These are phyloP conservation scores for Luperina testacea DNA, from an alignment of 2,888 invertebrate genomes.

Conservation along the genomic window DNA sequence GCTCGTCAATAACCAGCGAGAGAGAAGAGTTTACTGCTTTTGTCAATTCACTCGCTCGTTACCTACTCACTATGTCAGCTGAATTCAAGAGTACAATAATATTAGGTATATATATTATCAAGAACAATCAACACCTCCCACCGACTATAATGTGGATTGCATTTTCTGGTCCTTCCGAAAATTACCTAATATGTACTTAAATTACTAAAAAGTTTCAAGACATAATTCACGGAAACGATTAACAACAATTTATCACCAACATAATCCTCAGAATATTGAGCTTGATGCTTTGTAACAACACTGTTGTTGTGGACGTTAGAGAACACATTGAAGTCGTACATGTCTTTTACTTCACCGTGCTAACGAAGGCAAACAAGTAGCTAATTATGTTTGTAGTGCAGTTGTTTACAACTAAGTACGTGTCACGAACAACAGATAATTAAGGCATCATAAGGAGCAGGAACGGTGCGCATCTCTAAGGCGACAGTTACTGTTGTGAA, in stretches of 20 bases:
- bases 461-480: slow-evolving; percentile 58
- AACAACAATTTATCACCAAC: background rate
- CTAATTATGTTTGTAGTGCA: slow-evolving; percentile 61
- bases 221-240: slow-evolving; percentile 2
- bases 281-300: slow-evolving; percentile 1
- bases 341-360: slow-evolving; percentile 36
- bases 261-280: slow-evolving; percentile 7
- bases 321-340: slow-evolving; percentile 15
- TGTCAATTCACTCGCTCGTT: slow-evolving; percentile 31
- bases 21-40: slow-evolving; percentile 63
- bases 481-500: slow-evolving; percentile 73
- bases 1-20: slow-evolving; percentile 71
- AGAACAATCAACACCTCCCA: slow-evolving; percentile 8
- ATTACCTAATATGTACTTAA: background rate
- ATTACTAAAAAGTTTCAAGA: slow-evolving; percentile 5
- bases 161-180: slow-evolving; percentile 5
- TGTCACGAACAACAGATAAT: slow-evolving; percentile 71
- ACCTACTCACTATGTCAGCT: slow-evolving; percentile 18
- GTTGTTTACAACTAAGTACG: slow-evolving; percentile 63
- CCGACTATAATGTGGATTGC: background rate
- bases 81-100: slow-evolving; percentile 14
- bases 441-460: slow-evolving; percentile 72
- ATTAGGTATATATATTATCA: background rate
- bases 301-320: background rate
- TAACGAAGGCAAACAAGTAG: slow-evolving; percentile 60